Conservation (phyloP, 2,888 invertebrate species). For the Mythimna albipuncta region DNA sequence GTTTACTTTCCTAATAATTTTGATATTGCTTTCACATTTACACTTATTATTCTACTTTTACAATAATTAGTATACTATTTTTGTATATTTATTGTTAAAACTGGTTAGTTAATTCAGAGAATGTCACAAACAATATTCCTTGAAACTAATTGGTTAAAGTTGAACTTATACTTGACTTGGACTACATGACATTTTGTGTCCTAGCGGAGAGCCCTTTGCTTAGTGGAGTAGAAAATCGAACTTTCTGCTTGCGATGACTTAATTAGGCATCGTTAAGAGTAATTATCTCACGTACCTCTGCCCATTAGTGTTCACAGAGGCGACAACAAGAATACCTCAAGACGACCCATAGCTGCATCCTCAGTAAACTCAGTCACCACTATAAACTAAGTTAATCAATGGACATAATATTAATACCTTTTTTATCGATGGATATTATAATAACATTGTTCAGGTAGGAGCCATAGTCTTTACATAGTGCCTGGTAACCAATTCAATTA, state of each 20-base stretch:
- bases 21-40: no score
- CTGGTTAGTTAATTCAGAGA: no score
- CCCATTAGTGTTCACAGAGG: background rate
- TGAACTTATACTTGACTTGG: background rate
- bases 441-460: no score
- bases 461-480: no score
- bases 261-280: background rate
- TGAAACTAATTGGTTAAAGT: background rate
- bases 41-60: no score
- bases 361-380: background rate
- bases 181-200: background rate
- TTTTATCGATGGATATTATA: no score
- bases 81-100: no score
- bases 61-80: no score
- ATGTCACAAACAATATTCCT: background rate
- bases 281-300: background rate
- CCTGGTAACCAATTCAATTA: no score
- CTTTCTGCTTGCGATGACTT: conserved; percentile 19
- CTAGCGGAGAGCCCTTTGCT: background rate
- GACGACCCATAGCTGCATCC: no score
- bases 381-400: background rate
- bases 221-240: conserved; percentile 20
- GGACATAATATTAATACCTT: no score
- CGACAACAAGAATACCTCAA: background rate
- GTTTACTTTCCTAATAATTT: no score